phyloP scores from a whole-genome alignment of 2,888 invertebrate species.

The Epistrophe eligans region DNA sequence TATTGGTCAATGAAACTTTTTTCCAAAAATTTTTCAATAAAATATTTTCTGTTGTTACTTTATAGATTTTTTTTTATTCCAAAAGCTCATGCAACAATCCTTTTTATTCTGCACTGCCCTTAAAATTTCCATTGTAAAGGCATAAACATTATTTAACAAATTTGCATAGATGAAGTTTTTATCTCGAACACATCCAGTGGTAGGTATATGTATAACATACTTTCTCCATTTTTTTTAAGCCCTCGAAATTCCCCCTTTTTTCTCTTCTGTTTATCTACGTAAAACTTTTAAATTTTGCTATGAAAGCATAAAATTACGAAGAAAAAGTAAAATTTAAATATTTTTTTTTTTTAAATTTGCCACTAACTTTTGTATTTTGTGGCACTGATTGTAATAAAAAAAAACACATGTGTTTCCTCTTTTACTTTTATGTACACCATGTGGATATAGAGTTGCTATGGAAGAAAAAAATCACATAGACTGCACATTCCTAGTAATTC shows the following conservation, averaged over 20 bases:
- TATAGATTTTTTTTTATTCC: not conserved
- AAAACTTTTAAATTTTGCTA: not conserved
- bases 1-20: too few species aligned
- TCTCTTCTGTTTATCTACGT: not conserved
- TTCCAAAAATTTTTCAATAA: too few species aligned
- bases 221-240: not conserved
- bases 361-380: not conserved
- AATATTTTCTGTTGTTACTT: not conserved
- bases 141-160: slow-evolving; percentile 3
- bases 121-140: slow-evolving; percentile 2
- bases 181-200: not conserved
- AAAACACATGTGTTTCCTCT: not conserved
- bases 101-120: not conserved
- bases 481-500: too few species aligned
- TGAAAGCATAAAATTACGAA: not conserved
- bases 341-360: not conserved
- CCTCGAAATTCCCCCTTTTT: not conserved
- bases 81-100: not conserved
- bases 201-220: too few species aligned
- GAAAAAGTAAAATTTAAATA: not conserved
- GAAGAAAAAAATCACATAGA: not conserved
- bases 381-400: not conserved
- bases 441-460: not conserved
- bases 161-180: slow-evolving; percentile 15
- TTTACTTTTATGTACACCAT: not conserved